Conservation (phyloP, 2,797 vertebrate genomes). For the Anabas testudineus region DNA sequence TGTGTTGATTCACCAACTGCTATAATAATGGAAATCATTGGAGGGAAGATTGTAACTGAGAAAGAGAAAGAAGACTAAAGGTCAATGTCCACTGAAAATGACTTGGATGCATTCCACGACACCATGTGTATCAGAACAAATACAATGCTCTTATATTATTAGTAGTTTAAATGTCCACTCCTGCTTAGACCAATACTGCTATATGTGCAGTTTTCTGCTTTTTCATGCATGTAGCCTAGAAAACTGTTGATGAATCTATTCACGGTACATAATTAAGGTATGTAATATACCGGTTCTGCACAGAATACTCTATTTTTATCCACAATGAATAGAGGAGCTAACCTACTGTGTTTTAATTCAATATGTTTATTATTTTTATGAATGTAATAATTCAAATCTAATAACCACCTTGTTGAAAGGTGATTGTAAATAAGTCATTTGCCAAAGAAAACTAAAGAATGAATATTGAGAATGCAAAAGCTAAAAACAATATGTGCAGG, state of each 20-base stretch:
- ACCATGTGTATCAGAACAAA: conserved; percentile 24
- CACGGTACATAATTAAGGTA: background rate
- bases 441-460: background rate
- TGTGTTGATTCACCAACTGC: conserved; percentile 58
- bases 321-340: background rate
- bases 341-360: background rate
- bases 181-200: too few relatives aligned
- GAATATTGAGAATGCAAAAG: background rate
- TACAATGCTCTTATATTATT: conserved; percentile 28
- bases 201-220: background rate
- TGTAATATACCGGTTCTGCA: background rate
- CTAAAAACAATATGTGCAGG: background rate
- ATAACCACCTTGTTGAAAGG: background rate
- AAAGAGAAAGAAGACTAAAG: conserved; percentile 46
- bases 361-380: background rate
- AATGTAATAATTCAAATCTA: background rate
- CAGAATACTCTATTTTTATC: background rate
- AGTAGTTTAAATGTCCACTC: conserved; percentile 5
- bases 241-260: background rate
- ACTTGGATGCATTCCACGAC: conserved; percentile 25
- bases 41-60: conserved; percentile 49
- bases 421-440: background rate
- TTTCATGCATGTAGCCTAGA: background rate
- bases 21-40: conserved; percentile 57
- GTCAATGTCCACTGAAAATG: conserved; percentile 53